A percentile compares a stretch with the other conserved stretches of the same genome.
Evolutionary conservation across 92 coral and sea anemone species (phyloP).

Genomic region (Pocillopora meandrina): DNA sequence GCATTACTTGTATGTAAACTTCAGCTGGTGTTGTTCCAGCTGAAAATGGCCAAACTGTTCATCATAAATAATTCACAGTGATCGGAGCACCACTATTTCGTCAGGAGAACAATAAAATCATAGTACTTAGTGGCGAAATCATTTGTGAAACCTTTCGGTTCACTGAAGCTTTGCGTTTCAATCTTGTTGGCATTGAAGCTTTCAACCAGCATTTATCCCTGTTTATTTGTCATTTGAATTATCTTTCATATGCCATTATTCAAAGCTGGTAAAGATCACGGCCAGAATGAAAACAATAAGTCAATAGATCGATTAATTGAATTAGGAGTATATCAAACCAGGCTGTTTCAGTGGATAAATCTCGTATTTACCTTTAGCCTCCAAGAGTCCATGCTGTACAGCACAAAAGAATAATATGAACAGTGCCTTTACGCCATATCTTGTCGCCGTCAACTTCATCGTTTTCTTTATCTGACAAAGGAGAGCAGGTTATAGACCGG

Average conservation of each 20-base stretch:
- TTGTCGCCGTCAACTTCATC: constrained; percentile 31
- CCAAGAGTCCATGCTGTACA: constrained; percentile 15
- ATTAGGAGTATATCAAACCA: background rate
- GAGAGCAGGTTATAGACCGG: constrained; percentile 38
- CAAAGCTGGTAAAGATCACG: background rate
- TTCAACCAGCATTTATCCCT: background rate
- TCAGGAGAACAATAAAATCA: constrained; percentile 17
- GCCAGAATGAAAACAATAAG: background rate
- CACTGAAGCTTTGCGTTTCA: background rate
- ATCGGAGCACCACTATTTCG: constrained; percentile 7
- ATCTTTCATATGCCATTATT: background rate
- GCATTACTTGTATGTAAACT: background rate
- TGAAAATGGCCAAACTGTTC: background rate
- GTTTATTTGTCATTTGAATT: background rate
- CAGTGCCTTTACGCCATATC: constrained; percentile 22
- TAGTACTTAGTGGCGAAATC: constrained; percentile 3
- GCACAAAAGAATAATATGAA: constrained; percentile 19
- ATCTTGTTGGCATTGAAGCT: background rate
- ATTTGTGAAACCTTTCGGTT: background rate
- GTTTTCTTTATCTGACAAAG: constrained; percentile 8
- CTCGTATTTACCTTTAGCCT: constrained; percentile 36
- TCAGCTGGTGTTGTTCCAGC: constrained; percentile 13
- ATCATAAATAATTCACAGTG: constrained; percentile 25
- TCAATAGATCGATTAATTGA: constrained; percentile 10
- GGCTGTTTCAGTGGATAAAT: background rate